phyloP scores from a whole-genome alignment of 2,113 vertebrate genomes.

The Salvelinus alpinus region DNA sequence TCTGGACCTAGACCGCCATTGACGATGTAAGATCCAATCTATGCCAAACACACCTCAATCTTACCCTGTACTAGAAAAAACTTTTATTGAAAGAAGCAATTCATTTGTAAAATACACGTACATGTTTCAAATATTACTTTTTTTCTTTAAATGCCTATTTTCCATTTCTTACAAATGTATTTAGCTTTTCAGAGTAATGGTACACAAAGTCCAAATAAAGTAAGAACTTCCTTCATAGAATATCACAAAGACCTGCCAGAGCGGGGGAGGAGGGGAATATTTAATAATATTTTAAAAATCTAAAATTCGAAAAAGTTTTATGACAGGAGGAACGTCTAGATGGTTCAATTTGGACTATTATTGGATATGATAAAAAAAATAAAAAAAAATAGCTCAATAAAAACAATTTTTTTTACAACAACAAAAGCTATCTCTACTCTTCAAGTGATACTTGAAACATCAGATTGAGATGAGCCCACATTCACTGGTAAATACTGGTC shows the following conservation, averaged over 20 bases:
- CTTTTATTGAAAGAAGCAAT: not conserved
- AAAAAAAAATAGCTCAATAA: not conserved
- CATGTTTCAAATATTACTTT: slow-evolving; percentile 1
- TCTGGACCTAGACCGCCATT: not conserved
- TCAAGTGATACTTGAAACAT: not conserved
- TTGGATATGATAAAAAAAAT: not conserved
- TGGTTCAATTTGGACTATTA: not conserved
- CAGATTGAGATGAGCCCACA: not conserved
- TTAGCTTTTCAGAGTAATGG: not conserved
- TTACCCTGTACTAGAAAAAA: not conserved
- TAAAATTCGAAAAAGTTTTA: not conserved
- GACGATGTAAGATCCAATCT: not conserved
- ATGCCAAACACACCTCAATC: not conserved
- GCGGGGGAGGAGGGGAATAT: not conserved
- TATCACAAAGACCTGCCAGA: not conserved
- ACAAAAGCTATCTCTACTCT: not conserved
- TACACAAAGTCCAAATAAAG: not conserved
- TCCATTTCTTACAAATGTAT: not conserved
- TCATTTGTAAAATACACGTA: not conserved
- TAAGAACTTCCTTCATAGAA: not conserved
- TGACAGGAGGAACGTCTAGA: too few species aligned
- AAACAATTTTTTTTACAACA: not conserved
- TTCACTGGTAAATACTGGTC: not conserved
- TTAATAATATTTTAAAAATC: not conserved
- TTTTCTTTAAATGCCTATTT: not conserved